Base-by-base conservation (phyloP, 2,888 invertebrate species). In the Ophion ellenae region DNA sequence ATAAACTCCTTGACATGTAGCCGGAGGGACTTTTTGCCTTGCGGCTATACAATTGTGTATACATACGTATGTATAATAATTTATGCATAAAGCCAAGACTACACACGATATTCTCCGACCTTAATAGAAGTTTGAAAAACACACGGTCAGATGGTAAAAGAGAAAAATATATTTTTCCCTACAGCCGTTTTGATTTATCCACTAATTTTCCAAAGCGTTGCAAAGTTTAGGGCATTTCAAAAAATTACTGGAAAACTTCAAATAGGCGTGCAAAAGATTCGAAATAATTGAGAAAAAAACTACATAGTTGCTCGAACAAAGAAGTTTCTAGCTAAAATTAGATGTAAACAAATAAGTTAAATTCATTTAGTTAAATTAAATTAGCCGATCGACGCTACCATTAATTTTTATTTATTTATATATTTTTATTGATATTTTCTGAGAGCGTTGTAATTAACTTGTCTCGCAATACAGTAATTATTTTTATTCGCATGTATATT, bases 1-100 rank as follows among this genome's bases (percentile, higher is more conserved):
- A 85, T 79, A 85, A 85, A 82, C 74, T 81, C 85, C 85, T 85
- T 85, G 85, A 85, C 85, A 82, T 74, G 82, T 53, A 85, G 85
- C 85, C 82, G 17, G 63, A 64, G 85, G 69, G 63, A 69, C 66
- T 40, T 81, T 28, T 57, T 57, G 64, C 67, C 81, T 78, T 69
- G 69, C 45, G 75, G 63, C 77, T 40, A 63, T 57, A 36, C 45
- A 24, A 64, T 24, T 66, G n/a, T 57, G 11, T 24, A 28, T 59
- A 20, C 45, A n/a, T 66, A 53, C 28, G 36, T 47, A 40, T 5
- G 64, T 67, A 7, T 10, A 20, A 53, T 63, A 61, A 61, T 47
- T 28, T 7, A 70, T 47, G 40, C 7, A 53, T 70, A 53, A 45
- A 73, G 53, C 11, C 40, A 66, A 20, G 45, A 75, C 45, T 10